A percentile compares a stretch with the other conserved stretches of the same genome.
These are phyloP conservation scores for Silurus aristotelis DNA, from an alignment of 2,797 vertebrate genomes.

Conservation along the genomic window DNA sequence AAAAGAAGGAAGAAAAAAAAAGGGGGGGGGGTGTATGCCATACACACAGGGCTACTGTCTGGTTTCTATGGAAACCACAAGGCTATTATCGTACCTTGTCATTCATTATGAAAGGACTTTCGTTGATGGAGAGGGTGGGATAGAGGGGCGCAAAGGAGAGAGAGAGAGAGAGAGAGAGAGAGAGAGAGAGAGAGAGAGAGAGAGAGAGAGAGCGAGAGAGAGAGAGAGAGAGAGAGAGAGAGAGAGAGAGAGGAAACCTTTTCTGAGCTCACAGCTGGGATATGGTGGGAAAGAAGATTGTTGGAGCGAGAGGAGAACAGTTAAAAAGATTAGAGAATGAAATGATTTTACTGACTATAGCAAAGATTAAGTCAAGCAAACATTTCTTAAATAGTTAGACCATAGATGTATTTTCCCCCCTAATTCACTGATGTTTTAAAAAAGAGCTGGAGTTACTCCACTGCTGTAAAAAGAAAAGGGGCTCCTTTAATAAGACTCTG, in stretches of 20 bases:
- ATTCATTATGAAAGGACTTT: slow-evolving; percentile 97
- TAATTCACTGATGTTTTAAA: slow-evolving; percentile 9
- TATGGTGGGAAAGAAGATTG: slow-evolving; percentile 37
- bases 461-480: neutral
- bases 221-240: slow-evolving; percentile 24
- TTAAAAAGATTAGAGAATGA: slow-evolving; percentile 22
- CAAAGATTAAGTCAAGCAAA: neutral
- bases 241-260: slow-evolving; percentile 32
- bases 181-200: slow-evolving; percentile 9
- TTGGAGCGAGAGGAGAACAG: neutral
- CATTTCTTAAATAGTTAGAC: neutral
- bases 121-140: slow-evolving; percentile 82
- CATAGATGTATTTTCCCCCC: neutral
- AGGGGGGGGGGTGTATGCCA: slow-evolving; percentile 72
- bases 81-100: slow-evolving; percentile 98
- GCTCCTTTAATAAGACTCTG: neutral
- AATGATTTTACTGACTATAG: slow-evolving; percentile 14
- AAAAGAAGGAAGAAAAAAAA: slow-evolving; percentile 45
- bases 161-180: slow-evolving; percentile 49
- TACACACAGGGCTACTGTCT: slow-evolving; percentile 90
- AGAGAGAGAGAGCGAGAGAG: slow-evolving; percentile 34
- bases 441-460: slow-evolving; percentile 2
- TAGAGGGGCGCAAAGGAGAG: slow-evolving; percentile 37
- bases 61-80: slow-evolving; percentile 92
- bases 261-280: slow-evolving; percentile 41